Evolutionary conservation across 2,888 invertebrate genomes (phyloP), one percentile per base, ranked within the genome.

Genomic region (Chrysolina americana): DNA sequence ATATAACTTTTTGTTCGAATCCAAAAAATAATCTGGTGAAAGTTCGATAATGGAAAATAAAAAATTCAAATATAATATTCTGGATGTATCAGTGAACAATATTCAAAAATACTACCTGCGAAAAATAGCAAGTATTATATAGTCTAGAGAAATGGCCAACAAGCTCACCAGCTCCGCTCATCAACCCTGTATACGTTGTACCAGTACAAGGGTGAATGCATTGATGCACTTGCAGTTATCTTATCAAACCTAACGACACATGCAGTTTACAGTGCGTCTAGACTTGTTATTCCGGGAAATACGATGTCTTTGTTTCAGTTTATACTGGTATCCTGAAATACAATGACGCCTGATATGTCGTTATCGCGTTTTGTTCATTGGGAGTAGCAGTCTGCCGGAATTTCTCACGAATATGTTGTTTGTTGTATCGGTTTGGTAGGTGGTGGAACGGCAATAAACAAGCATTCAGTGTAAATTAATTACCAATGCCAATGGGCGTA

Each of bases 261-360:
- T 68, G 41, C 53, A 76, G 77, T 79, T 79, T 80, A 77, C 77
- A 74, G 77, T 71, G 74, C 73, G 81, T 81, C 81, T 81, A 81
- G 81, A 81, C 81, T 75, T 74, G 76, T 76, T 76, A 80, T 81
- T 79, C 81, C 80, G 80, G 81, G 81, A 81, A 81, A 80, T 74
- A 53, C 75, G 77, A 71, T 73, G 76, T 79, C 79, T 79, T 79
- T 81, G 79, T 81, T 81, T 78, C 75, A 36, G 53, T 23, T 65
- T 44, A 47, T 65, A 48, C 47, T 59, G 59, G 59, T 59, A 28
- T 59, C 59, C 59, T 59, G 59, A 59, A 59, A 59, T 36, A 59
- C 36, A 59, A 59, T 59, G 36, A 59, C 59, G 59, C 36, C 59
- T 44, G 65, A 23, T 65, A 65, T 19, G 36, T 59, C n/a, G 28